Base-by-base conservation (phyloP, 2,888 invertebrate species). In the Hofmannophila pseudospretella region DNA sequence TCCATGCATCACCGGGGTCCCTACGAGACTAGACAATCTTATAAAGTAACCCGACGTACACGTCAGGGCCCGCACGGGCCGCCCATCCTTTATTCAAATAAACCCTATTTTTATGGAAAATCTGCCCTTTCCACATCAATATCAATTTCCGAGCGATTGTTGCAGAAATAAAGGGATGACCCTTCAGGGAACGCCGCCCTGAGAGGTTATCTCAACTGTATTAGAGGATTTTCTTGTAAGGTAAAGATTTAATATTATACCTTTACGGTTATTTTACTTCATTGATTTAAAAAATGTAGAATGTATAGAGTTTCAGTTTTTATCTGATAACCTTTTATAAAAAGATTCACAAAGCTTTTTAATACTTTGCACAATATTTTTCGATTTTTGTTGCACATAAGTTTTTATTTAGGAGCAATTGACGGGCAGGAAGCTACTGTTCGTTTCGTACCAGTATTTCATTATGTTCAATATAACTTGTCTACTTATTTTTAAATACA, bases 41-140 rank as follows among this genome's bases (percentile, higher is more conserved):
- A 78, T 82, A 79, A 78, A 79, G 70, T 70, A 75, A 47, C 70
- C 64, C 51, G 60, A 58, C 68, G 66, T 68, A 69, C 70, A 65
- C 71, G 77, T 79, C 82, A 70, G 69, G 54, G 58, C 72, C 67
- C 69, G 55, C 61, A 52, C 72, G 67, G 65, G 48, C 69, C 73
- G 72, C 72, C 69, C 78, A 85, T 86, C 85, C 82, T 80, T 86
- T 86, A 86, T 86, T 86, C 82, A 86, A 86, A 86, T 86, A 85
- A 84, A 85, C 85, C 85, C 85, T 85, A 85, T 85, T 86, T 86
- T 86, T 85, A 86, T 86, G 85, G 84, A 86, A 84, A 85, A 79
- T 72, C 68, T 80, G 81, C 82, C 84, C 82, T 82, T 78, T 84
- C 76, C 80, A 78, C 85, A 86, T 86, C 85, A 86, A 86, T 86